These are phyloP conservation scores for Macrotrachela quadricornifera DNA, from an alignment of 1,140 invertebrate species.

Conservation along the genomic window DNA sequence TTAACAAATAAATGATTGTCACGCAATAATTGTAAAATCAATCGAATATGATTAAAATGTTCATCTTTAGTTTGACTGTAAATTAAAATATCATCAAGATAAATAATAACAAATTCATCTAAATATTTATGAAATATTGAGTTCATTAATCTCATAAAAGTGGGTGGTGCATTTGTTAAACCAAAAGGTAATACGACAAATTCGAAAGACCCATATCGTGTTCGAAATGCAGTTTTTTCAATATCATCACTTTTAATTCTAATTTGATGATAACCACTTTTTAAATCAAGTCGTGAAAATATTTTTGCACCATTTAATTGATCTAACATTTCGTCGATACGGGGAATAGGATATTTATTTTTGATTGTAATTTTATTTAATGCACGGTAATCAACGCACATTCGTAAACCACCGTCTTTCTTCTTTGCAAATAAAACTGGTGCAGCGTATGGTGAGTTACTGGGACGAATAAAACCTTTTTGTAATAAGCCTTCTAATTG, in stretches of 20 bases:
- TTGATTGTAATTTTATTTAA: background rate
- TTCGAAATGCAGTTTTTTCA: constrained; percentile 8
- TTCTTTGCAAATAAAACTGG: no score
- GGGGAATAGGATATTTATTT: background rate
- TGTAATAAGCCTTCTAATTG: no score
- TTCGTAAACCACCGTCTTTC: background rate
- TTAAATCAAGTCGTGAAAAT: constrained; percentile 11
- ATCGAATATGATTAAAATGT: background rate
- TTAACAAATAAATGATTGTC: background rate
- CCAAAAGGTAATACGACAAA: constrained; percentile 31
- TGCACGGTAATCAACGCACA: background rate
- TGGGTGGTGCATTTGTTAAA: constrained; percentile 22
- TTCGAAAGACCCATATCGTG: constrained; percentile 13
- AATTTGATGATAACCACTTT: constrained; percentile 12
- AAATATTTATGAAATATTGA: no score
- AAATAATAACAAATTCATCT: background rate
- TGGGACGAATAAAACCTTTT: no score
- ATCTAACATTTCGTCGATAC: background rate
- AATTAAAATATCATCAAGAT: constrained; percentile 4
- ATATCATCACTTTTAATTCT: constrained; percentile 9
- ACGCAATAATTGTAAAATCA: background rate
- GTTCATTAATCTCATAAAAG: constrained; percentile 34
- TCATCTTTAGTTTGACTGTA: background rate
- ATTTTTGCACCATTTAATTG: background rate
- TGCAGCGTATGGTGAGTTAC: no score